Percentiles rank a stretch among this genome's conserved stretches.
Evolutionary conservation across 2,888 invertebrate species (phyloP).

Genomic region (Ornithoptera priamus): DNA sequence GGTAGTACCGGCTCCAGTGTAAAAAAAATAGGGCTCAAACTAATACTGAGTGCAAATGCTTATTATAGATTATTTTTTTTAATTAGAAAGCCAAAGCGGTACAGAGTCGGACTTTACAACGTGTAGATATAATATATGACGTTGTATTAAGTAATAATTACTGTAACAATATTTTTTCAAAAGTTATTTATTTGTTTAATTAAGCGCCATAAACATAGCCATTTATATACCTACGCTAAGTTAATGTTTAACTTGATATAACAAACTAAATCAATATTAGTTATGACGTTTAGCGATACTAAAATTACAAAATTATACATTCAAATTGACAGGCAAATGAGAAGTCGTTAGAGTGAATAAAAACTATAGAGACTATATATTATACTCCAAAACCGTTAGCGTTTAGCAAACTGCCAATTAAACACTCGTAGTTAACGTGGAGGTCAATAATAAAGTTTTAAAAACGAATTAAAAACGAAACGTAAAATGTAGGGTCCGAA

Average conservation of each 20-base stretch:
- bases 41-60: not conserved
- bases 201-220: not conserved
- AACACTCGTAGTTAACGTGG: conserved; percentile 17
- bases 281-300: conserved; percentile 13
- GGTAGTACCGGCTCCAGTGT: not conserved
- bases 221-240: not conserved
- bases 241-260: conserved; percentile 1
- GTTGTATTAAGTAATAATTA: not conserved
- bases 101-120: too few relatives aligned
- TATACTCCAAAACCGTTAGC: conserved; percentile 6
- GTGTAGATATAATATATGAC: too few relatives aligned
- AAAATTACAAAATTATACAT: conserved; percentile 12
- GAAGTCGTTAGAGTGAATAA: not conserved
- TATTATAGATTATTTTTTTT: not conserved
- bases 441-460: conserved; percentile 21
- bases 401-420: conserved; percentile 25
- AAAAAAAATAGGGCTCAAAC: not conserved
- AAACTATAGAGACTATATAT: conserved; percentile 8
- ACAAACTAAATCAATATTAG: conserved; percentile 11
- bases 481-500: conserved; percentile 20
- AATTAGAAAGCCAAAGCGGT: not conserved
- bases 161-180: too few relatives aligned
- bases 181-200: too few relatives aligned
- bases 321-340: conserved; percentile 17
- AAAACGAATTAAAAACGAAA: conserved; percentile 25